These are phyloP conservation scores for Byasa hedistus DNA, from an alignment of 2,888 invertebrate genomes.

Conservation along the genomic window DNA sequence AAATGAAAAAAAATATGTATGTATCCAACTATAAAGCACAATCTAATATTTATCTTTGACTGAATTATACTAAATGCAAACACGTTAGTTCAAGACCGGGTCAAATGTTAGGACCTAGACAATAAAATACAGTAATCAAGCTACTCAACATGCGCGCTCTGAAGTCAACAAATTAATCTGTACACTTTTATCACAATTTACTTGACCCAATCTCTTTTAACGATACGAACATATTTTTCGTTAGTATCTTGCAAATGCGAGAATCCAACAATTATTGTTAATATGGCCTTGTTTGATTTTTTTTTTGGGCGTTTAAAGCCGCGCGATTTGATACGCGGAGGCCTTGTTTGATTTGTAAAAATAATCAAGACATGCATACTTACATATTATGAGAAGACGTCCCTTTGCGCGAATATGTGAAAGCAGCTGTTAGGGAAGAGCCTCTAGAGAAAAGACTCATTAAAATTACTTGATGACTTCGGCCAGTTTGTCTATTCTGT, in stretches of 20 bases:
- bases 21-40: not conserved
- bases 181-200: slow-evolving; percentile 4
- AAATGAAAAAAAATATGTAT: not conserved
- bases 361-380: too few species aligned
- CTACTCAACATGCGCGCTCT: slow-evolving; percentile 43
- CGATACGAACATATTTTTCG: not conserved
- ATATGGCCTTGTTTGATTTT: too few species aligned
- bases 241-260: not conserved
- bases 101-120: slow-evolving; percentile 57
- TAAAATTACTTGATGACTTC: too few species aligned
- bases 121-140: slow-evolving; percentile 51
- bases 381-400: too few species aligned
- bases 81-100: slow-evolving; percentile 42
- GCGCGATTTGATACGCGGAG: too few species aligned
- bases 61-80: slow-evolving; percentile 23
- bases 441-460: too few species aligned
- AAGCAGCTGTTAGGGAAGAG: too few species aligned
- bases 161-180: not conserved
- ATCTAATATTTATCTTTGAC: not conserved
- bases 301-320: too few species aligned
- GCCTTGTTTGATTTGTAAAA: too few species aligned
- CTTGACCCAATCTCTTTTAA: slow-evolving; percentile 6
- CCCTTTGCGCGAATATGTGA: too few species aligned
- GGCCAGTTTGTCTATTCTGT: too few species aligned
- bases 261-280: too few species aligned